These are phyloP conservation scores for Pogonus chalceus DNA, from an alignment of 1,140 invertebrate species.

Conservation along the genomic window DNA sequence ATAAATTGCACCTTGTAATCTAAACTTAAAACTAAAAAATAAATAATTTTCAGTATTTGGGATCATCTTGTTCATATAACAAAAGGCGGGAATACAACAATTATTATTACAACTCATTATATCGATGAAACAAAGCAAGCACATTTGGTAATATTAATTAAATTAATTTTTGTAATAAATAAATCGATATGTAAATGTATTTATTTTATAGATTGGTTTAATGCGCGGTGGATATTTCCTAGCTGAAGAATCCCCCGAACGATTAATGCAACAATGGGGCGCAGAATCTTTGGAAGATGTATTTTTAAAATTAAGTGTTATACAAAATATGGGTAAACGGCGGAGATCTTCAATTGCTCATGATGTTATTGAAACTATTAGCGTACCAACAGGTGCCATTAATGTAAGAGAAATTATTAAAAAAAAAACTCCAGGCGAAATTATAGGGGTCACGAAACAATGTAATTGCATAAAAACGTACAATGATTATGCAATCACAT, in stretches of 20 bases:
- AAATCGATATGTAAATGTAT: conserved; percentile 1
- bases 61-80: conserved; percentile 85
- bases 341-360: conserved; percentile 65
- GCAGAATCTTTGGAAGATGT: conserved; percentile 81
- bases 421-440: too few relatives aligned
- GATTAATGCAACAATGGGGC: conserved; percentile 65
- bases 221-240: conserved; percentile 85
- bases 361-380: conserved; percentile 55
- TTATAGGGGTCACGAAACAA: too few relatives aligned
- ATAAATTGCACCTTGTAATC: too few relatives aligned
- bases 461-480: too few relatives aligned
- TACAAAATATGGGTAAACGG: conserved; percentile 68
- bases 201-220: conserved; percentile 65
- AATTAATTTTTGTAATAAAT: background rate
- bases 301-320: conserved; percentile 80
- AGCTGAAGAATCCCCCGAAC: conserved; percentile 79
- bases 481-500: too few relatives aligned
- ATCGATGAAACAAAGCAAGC: conserved; percentile 94
- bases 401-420: too few relatives aligned
- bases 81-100: conserved; percentile 75
- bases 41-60: conserved; percentile 81
- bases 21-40: conserved; percentile 1
- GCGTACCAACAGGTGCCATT: conserved; percentile 39
- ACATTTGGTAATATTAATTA: conserved; percentile 51
- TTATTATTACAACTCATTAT: conserved; percentile 96